These are phyloP conservation scores for Platyscapa corneri DNA, from an alignment of 1,140 invertebrate species.

Conservation along the genomic window DNA sequence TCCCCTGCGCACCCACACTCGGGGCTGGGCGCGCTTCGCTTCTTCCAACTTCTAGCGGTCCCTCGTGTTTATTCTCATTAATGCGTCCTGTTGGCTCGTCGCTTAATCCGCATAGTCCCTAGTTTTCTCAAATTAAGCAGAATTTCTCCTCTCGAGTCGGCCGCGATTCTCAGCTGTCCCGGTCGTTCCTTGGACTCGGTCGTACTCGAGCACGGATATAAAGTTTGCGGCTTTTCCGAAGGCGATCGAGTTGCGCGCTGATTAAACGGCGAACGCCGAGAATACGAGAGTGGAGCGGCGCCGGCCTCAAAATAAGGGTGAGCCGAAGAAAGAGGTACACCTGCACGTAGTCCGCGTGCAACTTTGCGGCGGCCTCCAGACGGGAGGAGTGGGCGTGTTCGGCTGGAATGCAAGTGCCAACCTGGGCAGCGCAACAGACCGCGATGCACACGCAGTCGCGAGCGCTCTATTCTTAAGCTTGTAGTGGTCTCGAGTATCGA, in stretches of 20 bases:
- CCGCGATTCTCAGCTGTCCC: neutral
- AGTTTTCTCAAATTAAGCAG: constrained; percentile 14
- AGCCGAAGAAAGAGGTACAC: neutral
- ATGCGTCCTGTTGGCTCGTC: constrained; percentile 20
- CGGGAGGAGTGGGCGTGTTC: neutral
- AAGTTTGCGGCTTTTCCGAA: neutral
- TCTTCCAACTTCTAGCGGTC: neutral
- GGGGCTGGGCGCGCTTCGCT: neutral
- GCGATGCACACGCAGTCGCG: too few relatives aligned
- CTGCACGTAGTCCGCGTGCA: neutral
- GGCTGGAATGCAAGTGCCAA: constrained; percentile 21
- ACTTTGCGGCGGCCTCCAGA: constrained; percentile 15
- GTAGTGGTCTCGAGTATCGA: neutral
- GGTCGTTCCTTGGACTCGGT: neutral
- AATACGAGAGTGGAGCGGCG: constrained; percentile 51
- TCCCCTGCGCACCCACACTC: too few relatives aligned
- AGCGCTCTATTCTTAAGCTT: neutral
- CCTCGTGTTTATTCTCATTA: constrained; percentile 43
- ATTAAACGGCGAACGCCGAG: constrained; percentile 60
- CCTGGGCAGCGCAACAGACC: neutral
- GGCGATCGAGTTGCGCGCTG: constrained; percentile 58
- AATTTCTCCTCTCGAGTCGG: neutral
- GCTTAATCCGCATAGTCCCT: constrained; percentile 29
- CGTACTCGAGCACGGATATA: neutral
- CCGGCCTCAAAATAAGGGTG: neutral